These are phyloP conservation scores for Todus mexicanus DNA, from an alignment of 2,797 vertebrate genomes.

Conservation along the genomic window DNA sequence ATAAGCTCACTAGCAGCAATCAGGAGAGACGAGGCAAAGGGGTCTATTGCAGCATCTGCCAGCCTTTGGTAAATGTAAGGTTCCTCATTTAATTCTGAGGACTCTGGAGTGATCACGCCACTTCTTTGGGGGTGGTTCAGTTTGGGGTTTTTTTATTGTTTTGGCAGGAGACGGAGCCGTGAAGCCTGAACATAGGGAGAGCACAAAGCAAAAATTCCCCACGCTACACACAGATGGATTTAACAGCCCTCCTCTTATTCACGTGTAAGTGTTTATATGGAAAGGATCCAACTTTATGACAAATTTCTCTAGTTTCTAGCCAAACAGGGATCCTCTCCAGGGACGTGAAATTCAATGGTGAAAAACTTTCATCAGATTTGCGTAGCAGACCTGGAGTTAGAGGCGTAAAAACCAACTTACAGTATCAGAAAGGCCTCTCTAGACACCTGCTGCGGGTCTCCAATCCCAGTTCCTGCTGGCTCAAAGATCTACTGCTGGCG, in stretches of 20 bases:
- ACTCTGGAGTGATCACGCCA: not conserved
- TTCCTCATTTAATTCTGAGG: not conserved
- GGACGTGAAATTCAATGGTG: not conserved
- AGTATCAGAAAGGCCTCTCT: not conserved
- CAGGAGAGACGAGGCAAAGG: not conserved
- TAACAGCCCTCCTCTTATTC: not conserved
- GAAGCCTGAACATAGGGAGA: not conserved
- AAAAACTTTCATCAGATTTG: not conserved
- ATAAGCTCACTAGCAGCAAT: not conserved
- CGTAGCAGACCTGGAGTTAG: not conserved
- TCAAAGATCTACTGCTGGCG: not conserved
- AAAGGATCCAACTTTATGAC: not conserved
- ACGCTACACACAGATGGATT: not conserved
- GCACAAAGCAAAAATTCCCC: not conserved
- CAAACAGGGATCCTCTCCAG: not conserved
- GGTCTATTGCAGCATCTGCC: not conserved
- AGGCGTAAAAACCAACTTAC: not conserved
- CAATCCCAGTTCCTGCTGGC: accelerated
- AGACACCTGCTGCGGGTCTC: not conserved
- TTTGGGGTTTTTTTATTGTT: not conserved
- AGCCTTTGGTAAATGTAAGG: not conserved
- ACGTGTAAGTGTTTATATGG: not conserved
- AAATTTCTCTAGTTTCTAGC: not conserved
- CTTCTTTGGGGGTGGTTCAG: not conserved
- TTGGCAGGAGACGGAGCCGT: not conserved